Base-by-base conservation (phyloP, 2,113 vertebrate species). In the Pyrgilauda ruficollis region DNA sequence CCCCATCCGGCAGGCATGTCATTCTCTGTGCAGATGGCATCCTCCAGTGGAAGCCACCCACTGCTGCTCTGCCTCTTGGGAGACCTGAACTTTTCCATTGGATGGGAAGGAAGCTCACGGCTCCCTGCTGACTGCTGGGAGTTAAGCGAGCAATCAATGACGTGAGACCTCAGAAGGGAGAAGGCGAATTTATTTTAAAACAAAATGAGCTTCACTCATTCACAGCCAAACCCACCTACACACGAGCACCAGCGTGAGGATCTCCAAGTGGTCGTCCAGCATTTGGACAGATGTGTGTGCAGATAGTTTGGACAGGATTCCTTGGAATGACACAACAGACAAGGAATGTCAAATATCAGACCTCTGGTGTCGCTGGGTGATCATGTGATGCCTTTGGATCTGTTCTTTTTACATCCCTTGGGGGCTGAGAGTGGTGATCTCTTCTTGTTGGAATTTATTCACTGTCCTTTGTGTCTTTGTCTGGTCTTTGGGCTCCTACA, bases 11-110 rank as follows among this genome's bases (percentile, higher is more conserved):
- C 76, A 79, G 83, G 56, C 44, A 78, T 92, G 85, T 77, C 87
- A 55, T 77, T 90, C 87, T 85, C 64, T 1, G 2, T 9, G 37
- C 88, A 90, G 94, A 87, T 94, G 93, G 95, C 89, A 83, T 95
- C 78, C 43, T 88, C 72, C 75, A 28, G 52, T 75, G 90, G 93
- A 87, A 89, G 76, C 96, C 96, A 79, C 96, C 94, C 88, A 94
- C 95, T 80, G 92, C 88, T 94, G 41, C 77, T 93, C 95, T 89
- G 91, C 94, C 89, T 96, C 94, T 87, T 82, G 94, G 73, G 84
- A 89, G 73, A 68, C 41, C 18, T 79, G 74, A 63, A 91, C 77
- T 90, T 94, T 41, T 94, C 77, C 56, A 61, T 61, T 75, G 37
- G 72, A 18, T 1, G 18, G 80, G 47, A 74, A 87, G 72, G 87